These are phyloP conservation scores for Phocides pigmalion DNA, from an alignment of 1,140 invertebrate genomes.

Conservation along the genomic window DNA sequence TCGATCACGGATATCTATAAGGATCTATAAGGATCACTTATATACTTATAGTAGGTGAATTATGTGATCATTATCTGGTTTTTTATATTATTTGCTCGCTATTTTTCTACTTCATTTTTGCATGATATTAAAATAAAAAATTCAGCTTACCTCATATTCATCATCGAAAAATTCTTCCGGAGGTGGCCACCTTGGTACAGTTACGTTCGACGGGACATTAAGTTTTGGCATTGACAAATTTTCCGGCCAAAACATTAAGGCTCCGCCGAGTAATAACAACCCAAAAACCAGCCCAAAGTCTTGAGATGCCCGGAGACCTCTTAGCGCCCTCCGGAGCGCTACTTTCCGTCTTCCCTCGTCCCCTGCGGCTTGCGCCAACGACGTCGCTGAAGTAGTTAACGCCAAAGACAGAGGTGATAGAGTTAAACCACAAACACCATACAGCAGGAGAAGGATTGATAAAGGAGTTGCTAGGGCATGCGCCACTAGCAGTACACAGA, in stretches of 20 bases:
- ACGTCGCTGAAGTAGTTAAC: constrained; percentile 82
- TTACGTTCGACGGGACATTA: constrained; percentile 51
- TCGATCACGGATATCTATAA: too few relatives aligned
- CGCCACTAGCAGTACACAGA: constrained; percentile 60
- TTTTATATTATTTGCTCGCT: too few relatives aligned
- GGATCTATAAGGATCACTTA: too few relatives aligned
- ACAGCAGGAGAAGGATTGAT: constrained; percentile 83
- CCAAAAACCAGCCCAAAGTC: constrained; percentile 84
- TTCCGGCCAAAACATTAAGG: constrained; percentile 71
- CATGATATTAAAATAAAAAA: background rate
- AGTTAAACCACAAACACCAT: constrained; percentile 86
- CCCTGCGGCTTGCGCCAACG: constrained; percentile 70
- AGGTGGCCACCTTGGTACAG: constrained; percentile 59
- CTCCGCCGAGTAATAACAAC: constrained; percentile 65
- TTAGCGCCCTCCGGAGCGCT: constrained; percentile 66
- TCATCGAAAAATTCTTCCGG: constrained; percentile 68
- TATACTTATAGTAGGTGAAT: too few relatives aligned
- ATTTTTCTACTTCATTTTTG: too few relatives aligned
- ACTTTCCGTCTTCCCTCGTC: constrained; percentile 72
- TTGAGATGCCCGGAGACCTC: constrained; percentile 83
- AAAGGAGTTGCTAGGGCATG: constrained; percentile 64
- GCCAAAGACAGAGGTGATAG: constrained; percentile 83
- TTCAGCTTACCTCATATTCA: constrained; percentile 63
- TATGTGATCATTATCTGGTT: too few relatives aligned
- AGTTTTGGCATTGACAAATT: constrained; percentile 43